Conservation (phyloP, 2,113 vertebrate species). For the Rutilus rutilus region DNA sequence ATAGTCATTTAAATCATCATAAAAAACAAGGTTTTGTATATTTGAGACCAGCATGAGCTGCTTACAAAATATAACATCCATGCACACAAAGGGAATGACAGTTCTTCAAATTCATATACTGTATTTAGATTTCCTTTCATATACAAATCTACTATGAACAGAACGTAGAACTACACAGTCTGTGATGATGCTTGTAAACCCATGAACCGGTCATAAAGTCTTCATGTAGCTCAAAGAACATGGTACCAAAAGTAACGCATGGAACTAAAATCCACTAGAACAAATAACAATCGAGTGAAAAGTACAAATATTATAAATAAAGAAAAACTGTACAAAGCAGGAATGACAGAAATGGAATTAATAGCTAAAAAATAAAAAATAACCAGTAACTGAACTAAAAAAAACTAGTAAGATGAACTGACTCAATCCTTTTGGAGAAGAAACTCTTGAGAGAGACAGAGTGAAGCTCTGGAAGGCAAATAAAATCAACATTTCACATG, state of each 20-base stretch:
- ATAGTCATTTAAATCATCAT: background rate
- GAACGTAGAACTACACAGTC: background rate
- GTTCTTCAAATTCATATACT: background rate
- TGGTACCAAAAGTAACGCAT: background rate
- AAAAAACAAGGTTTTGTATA: background rate
- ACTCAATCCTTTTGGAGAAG: background rate
- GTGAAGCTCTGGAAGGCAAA: background rate
- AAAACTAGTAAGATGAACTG: background rate
- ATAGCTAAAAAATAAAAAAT: background rate
- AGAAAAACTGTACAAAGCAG: background rate
- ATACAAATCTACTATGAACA: background rate
- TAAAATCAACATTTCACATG: conserved; percentile 1
- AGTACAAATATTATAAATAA: background rate
- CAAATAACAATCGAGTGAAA: background rate
- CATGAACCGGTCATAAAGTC: background rate
- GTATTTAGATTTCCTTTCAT: background rate
- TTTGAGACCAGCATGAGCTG: background rate
- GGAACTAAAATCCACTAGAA: background rate
- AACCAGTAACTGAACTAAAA: background rate
- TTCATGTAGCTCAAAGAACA: background rate
- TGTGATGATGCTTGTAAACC: background rate
- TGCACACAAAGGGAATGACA: background rate
- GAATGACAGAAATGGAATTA: background rate
- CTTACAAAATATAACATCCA: background rate
- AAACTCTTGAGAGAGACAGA: background rate